Base-by-base conservation (phyloP, 2,888 invertebrate species). In the Melanotus villosus region DNA sequence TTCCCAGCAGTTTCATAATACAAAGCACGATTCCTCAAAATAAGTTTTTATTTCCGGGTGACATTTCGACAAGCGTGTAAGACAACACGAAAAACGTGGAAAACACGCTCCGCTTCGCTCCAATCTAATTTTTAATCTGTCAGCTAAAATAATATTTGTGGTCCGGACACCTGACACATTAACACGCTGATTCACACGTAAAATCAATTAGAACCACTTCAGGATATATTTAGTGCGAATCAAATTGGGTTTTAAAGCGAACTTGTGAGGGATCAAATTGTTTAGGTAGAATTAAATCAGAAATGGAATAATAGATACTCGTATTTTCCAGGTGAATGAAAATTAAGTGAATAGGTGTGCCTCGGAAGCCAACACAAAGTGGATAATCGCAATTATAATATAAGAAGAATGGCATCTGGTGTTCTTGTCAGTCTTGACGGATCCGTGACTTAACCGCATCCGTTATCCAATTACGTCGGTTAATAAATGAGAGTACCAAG, bases 41-140 rank as follows among this genome's bases (percentile, higher is more conserved):
- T 26, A 26, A 26, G 4, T 26, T 26, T 26, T 26, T 26, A 26
- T 26, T 26, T 26, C 26, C 26, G 16, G 21, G 21, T 18, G 56
- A 21, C 56, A n/a, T 52, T 52, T 30, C 38, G 36, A 56, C 56
- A 43, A 57, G 36, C 54, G 30, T 57, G 57, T 38, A 59, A 45
- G 36, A 59, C 59, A 43, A 43, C 59, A 1, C 7, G 36, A 59
- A 59, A 54, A 59, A 43, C 41, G 23, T 30, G 18, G 43, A 16
- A 36, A 59, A n/a, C 30, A 10, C 26, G 30, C 43, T 26, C 36
- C 9, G n/a, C 9, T 12, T 10, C 26, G 30, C 43, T 26, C 36
- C 9, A 12, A n/a, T 12, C 12, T 57, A 59, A 58, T 59, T 59
- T 59, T 59, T 59, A 59, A 59, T 41, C 59, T 41, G 57, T 57